These are phyloP conservation scores for Patiria pectinifera DNA, from an alignment of 53 echinoderm and acorn worm species.

Conservation along the genomic window DNA sequence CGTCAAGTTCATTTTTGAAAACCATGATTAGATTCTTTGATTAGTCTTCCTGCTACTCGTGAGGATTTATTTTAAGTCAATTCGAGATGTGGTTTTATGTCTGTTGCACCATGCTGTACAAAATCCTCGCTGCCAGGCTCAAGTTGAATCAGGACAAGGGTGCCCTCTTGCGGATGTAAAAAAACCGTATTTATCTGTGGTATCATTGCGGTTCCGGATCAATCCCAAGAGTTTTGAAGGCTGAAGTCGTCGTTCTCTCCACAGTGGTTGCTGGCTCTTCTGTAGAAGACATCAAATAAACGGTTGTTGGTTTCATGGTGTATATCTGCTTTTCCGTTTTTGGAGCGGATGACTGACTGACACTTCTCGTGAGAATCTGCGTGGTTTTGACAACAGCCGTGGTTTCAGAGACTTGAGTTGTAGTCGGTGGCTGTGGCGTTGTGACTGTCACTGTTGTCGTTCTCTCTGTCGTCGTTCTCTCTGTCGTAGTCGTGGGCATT, in stretches of 20 bases:
- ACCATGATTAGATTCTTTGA: too few species aligned
- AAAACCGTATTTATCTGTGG: not conserved
- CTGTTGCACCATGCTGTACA: too few species aligned
- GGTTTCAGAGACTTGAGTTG: not conserved
- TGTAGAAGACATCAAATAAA: not conserved
- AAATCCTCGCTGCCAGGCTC: too few species aligned
- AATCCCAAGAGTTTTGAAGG: not conserved
- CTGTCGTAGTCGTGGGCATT: not conserved
- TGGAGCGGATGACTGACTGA: not conserved
- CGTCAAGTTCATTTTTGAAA: too few species aligned
- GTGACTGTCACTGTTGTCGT: not conserved
- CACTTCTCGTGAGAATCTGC: not conserved
- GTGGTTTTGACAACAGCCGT: not conserved
- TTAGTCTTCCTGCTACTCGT: too few species aligned
- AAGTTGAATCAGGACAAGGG: too few species aligned
- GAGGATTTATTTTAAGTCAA: too few species aligned
- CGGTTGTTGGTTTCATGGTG: not conserved
- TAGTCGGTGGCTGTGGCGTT: not conserved
- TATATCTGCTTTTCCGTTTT: not conserved
- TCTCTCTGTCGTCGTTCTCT: not conserved
- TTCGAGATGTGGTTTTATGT: too few species aligned
- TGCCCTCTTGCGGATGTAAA: not conserved
- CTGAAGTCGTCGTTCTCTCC: not conserved
- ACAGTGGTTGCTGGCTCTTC: not conserved
- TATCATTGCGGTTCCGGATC: conserved; percentile 9